Conservation (phyloP, 1,140 invertebrate genomes). For the Hylyphantes graminicola region DNA sequence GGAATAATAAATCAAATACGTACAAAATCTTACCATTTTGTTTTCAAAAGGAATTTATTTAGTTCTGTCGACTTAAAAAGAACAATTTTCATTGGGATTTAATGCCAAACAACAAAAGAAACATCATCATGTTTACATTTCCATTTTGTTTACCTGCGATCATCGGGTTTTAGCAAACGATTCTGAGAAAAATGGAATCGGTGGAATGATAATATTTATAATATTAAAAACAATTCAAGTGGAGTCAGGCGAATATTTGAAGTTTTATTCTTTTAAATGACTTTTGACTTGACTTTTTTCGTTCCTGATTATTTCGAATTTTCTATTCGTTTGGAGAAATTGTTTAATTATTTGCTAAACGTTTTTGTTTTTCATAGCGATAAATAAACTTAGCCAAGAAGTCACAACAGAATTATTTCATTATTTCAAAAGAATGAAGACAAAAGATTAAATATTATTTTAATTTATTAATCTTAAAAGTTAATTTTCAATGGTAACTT, state of each 20-base stretch:
- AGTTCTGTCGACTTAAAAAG: background rate
- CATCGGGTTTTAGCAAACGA: too few species aligned
- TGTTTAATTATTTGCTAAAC: too few species aligned
- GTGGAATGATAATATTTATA: background rate
- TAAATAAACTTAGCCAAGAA: too few species aligned
- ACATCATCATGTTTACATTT: slow-evolving; percentile 21
- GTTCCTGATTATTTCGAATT: slow-evolving; percentile 27
- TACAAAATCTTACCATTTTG: slow-evolving; percentile 2
- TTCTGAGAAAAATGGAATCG: too few species aligned
- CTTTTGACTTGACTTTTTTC: slow-evolving; percentile 42
- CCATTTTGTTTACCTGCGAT: slow-evolving; percentile 9
- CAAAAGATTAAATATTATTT: slow-evolving; percentile 50
- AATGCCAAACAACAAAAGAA: background rate
- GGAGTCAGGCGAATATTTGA: background rate
- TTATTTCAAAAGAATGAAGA: background rate
- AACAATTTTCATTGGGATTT: slow-evolving; percentile 12
- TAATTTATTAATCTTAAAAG: slow-evolving; percentile 42
- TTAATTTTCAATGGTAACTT: slow-evolving; percentile 33
- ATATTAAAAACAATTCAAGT: slow-evolving; percentile 17
- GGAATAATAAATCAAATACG: slow-evolving; percentile 37
- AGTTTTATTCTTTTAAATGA: background rate
- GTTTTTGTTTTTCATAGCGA: too few species aligned
- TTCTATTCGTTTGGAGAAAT: background rate
- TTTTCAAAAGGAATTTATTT: background rate
- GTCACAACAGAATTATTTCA: too few species aligned